Base-by-base conservation (phyloP, 2,888 invertebrate species). In the Drosophila gaucha region DNA sequence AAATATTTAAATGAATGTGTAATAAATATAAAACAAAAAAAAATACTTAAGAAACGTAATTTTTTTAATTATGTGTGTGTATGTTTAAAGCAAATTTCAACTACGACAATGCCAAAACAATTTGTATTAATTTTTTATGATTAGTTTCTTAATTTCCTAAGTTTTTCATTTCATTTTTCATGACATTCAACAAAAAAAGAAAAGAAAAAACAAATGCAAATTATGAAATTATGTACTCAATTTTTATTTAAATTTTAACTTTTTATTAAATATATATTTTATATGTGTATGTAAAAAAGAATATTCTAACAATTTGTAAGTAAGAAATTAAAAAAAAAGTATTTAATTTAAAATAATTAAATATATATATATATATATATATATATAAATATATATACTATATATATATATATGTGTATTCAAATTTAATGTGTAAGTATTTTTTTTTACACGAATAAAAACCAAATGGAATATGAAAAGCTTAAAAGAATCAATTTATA, bases 371-470 rank as follows among this genome's bases (percentile, higher is more conserved):
- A 74, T 78, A 78, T 69, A 76, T 65, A 74, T 67, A 72, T 66
- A 67, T 76, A 70, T 62, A 63, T 78, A 73, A 75, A 78, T 10
- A 10, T 28, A 2, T 28, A 28, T 28, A n/a, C n/a, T 62, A 63
- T 78, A 74, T 78, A 78, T 69, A 76, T 65, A 74, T 67, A 72
- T 66, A 67, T 76, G 67, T 62, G 59, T 78, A 73, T 78, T 64
- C 28, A 68, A 72, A 62, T 60, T 71, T 67, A 82, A 52, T 57
- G 57, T 65, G 36, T 80, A 79, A 80, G 74, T 77, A 82, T 83
- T 78, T 80, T 80, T 80, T 79, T 66, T 68, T 58, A 83, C 72
- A 67, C 63, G 24, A 80, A 75, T 69, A 59, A 79, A 63, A 60
- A 57, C 47, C 20, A 69, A 63, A 39, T 24, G 39, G 39, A 49